Percentiles rank a stretch among this genome's conserved stretches.
These are phyloP conservation scores for Sisyra terminalis DNA, from an alignment of 2,888 invertebrate genomes.

Conservation along the genomic window DNA sequence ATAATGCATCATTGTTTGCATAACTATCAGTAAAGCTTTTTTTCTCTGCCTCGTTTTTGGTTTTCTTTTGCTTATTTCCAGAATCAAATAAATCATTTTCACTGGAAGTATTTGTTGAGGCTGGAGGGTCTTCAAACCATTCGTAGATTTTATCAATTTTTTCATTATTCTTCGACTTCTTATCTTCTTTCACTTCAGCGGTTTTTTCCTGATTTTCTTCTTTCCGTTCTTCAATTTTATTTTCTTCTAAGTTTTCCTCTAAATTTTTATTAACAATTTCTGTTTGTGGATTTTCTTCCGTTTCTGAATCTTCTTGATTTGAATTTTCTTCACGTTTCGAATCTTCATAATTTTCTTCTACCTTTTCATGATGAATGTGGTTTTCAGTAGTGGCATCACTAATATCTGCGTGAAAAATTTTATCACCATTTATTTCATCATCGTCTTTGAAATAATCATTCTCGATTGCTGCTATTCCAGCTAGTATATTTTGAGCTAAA, in stretches of 20 bases:
- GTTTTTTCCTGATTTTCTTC: background rate
- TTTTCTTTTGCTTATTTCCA: too few species aligned
- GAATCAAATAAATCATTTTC: background rate
- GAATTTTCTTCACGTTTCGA: background rate
- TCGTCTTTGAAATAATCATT: background rate
- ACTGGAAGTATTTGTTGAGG: background rate
- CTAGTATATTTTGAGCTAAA: background rate
- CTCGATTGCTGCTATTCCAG: background rate
- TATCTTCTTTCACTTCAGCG: background rate
- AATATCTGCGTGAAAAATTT: background rate
- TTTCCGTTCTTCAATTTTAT: background rate
- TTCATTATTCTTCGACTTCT: background rate
- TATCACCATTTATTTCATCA: background rate
- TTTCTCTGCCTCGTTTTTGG: too few species aligned
- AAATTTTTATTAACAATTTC: background rate
- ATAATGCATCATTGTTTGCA: too few species aligned
- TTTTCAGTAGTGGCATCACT: background rate
- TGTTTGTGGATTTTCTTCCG: background rate
- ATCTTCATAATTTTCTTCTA: slow-evolving; percentile 2
- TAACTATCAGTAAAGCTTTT: too few species aligned
- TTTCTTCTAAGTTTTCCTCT: background rate
- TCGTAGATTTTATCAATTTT: background rate
- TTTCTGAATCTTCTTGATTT: background rate
- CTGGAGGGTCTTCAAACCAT: background rate
- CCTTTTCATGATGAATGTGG: background rate